Percentiles rank a stretch among this genome's conserved stretches.
phyloP scores from a whole-genome alignment of 2,888 invertebrate species.

The Schrankia costaestrigalis region DNA sequence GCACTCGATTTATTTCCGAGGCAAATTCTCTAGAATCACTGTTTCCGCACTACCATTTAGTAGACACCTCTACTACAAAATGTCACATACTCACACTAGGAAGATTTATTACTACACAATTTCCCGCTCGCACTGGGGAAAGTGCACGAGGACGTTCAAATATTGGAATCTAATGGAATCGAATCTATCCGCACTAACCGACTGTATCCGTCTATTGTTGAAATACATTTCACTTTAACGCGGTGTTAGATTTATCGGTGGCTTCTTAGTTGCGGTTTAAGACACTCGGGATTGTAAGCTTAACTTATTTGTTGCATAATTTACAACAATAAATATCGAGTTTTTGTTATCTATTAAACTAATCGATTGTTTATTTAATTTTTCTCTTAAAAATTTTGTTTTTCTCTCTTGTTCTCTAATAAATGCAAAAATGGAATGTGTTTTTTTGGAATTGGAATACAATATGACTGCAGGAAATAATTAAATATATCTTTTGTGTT shows the following conservation, averaged over 20 bases:
- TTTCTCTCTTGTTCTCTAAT: too few relatives aligned
- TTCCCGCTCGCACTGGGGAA: conserved; percentile 22
- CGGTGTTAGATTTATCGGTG: conserved; percentile 14
- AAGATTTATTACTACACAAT: conserved; percentile 30
- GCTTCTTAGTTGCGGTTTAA: conserved; percentile 5
- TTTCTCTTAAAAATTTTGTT: too few relatives aligned
- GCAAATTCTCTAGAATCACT: conserved; percentile 28
- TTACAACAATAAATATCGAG: too few relatives aligned
- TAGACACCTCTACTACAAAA: conserved; percentile 18
- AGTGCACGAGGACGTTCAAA: conserved; percentile 33
- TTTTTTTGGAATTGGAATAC: too few relatives aligned
- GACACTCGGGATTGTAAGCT: conserved; percentile 11
- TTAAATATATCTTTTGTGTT: too few relatives aligned
- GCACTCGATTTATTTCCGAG: conserved; percentile 23
- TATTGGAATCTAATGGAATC: conserved; percentile 39
- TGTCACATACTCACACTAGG: conserved; percentile 13
- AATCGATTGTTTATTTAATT: too few relatives aligned
- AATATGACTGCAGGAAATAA: too few relatives aligned
- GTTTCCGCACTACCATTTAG: conserved; percentile 24
- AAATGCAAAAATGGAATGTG: too few relatives aligned
- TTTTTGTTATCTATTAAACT: too few relatives aligned
- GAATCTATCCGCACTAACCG: conserved; percentile 22
- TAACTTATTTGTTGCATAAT: too few relatives aligned
- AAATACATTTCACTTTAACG: conserved; percentile 25
- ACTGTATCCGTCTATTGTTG: conserved; percentile 18